Base-by-base conservation (phyloP, 2,113 vertebrate genomes). In the Acrocephalus arundinaceus region DNA sequence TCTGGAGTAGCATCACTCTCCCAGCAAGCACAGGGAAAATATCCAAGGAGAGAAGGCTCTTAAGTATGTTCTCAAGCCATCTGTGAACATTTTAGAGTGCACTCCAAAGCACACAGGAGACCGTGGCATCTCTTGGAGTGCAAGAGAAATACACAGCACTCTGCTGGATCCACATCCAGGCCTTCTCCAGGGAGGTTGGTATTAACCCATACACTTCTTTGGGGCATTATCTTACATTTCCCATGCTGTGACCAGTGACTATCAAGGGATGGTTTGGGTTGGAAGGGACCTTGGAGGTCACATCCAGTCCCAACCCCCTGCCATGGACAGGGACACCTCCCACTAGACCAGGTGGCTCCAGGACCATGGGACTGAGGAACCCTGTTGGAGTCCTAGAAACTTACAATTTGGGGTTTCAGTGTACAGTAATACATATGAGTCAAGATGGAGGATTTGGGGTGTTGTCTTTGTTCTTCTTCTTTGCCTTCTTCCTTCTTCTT, bases 41-140 rank as follows among this genome's bases (percentile, higher is more conserved):
- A 51, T 39, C 74, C 78, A 89, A 85, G 46, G 66, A 82, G 52
- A 85, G 18, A 30, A 5, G 71, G 58, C 71, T 79, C 91, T 80
- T 37, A 55, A 85, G 55, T 4, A 27, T 33, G 35, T 58, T 48
- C 82, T 63, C 55, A 51, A 85, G 59, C 74, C 90, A 88, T 77
- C 87, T 96, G 90, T 83, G 86, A 80, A 33, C 25, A 67, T 59
- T 90, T 62, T 13, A 35, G 61, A 96, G 71, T 7, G 13, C 2
- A 1, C 80, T 79, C 82, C 85, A 91, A 89, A 79, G 62, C 71
- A 70, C 19, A 1, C 7, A 12, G 82, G 77, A 73, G 43, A 18
- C 27, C 7, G 15, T 15, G 75, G 59, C 17, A 49, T 55, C 72
- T 18, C 48, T 35, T 83, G 33, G 55, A 73, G 33, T 3, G 24